Evolutionary conservation across 2,888 invertebrate species (phyloP).

Genomic region (Aphodius sticticus): DNA sequence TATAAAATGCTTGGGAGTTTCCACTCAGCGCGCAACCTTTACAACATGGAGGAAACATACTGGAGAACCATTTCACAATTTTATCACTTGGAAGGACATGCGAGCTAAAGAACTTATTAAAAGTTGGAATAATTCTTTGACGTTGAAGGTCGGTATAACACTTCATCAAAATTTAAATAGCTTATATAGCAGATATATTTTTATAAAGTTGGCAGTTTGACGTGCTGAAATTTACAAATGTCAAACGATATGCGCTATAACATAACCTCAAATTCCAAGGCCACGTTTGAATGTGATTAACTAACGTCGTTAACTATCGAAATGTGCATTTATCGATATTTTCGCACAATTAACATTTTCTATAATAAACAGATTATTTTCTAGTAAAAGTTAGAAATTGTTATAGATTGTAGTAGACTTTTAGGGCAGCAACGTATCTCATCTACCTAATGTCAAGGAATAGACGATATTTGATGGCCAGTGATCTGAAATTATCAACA

Average conservation of each 20-base stretch:
- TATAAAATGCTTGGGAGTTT: conserved; percentile 77
- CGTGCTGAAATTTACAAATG: not conserved
- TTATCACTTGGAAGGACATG: conserved; percentile 77
- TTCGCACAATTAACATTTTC: too few species aligned
- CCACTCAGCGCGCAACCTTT: conserved; percentile 71
- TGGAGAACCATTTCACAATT: conserved; percentile 68
- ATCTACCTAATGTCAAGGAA: conserved; percentile 81
- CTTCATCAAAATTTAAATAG: conserved; percentile 1
- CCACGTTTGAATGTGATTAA: too few species aligned
- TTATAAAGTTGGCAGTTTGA: not conserved
- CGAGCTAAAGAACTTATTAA: conserved; percentile 65
- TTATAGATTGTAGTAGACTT: conserved; percentile 34
- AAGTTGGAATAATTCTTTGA: conserved; percentile 65
- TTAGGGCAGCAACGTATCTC: conserved; percentile 39
- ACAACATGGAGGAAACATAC: conserved; percentile 71
- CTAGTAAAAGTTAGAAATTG: not conserved
- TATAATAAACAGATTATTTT: too few species aligned
- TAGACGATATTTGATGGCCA: conserved; percentile 83
- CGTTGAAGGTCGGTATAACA: conserved; percentile 61
- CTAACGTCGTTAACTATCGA: too few species aligned
- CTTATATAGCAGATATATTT: too few species aligned
- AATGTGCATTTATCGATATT: too few species aligned
- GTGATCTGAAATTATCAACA: conserved; percentile 85
- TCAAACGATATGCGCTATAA: too few species aligned
- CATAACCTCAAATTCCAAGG: too few species aligned